Conservation (phyloP, 2,797 vertebrate genomes). For the Etheostoma nigrum region DNA sequence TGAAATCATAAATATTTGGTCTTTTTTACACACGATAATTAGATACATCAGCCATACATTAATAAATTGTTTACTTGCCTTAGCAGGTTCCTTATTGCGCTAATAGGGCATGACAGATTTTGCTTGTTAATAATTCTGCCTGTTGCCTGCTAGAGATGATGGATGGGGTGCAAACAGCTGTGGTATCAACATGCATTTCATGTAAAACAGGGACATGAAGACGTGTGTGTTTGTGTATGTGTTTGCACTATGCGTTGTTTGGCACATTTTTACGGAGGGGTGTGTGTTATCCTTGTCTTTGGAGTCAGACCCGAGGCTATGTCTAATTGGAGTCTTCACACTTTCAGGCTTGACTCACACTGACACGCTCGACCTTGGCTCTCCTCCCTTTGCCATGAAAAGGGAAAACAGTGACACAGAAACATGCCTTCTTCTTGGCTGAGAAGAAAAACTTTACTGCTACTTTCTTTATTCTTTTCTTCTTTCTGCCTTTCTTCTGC, state of each 20-base stretch:
- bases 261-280: constrained; percentile 82
- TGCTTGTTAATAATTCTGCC: constrained; percentile 85
- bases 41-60: constrained; percentile 79
- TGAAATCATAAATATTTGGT: constrained; percentile 78
- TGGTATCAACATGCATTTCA: constrained; percentile 84
- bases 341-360: constrained; percentile 85
- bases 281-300: constrained; percentile 86
- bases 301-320: constrained; percentile 86
- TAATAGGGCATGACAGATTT: constrained; percentile 85
- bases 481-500: constrained; percentile 53
- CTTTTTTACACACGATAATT: constrained; percentile 75
- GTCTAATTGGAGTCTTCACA: constrained; percentile 89
- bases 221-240: constrained; percentile 60
- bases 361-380: constrained; percentile 86
- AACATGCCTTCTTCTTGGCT: constrained; percentile 75
- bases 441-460: constrained; percentile 74
- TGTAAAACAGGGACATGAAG: constrained; percentile 83
- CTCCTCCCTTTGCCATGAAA: constrained; percentile 82
- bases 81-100: constrained; percentile 82
- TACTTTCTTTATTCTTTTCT: constrained; percentile 58
- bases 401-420: constrained; percentile 81
- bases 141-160: constrained; percentile 85
- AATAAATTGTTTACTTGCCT: constrained; percentile 83
- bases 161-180: constrained; percentile 85
- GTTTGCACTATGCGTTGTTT: constrained; percentile 80